Evolutionary conservation across 1,140 invertebrate genomes (phyloP).

Genomic region (Phymastichus coffea): DNA sequence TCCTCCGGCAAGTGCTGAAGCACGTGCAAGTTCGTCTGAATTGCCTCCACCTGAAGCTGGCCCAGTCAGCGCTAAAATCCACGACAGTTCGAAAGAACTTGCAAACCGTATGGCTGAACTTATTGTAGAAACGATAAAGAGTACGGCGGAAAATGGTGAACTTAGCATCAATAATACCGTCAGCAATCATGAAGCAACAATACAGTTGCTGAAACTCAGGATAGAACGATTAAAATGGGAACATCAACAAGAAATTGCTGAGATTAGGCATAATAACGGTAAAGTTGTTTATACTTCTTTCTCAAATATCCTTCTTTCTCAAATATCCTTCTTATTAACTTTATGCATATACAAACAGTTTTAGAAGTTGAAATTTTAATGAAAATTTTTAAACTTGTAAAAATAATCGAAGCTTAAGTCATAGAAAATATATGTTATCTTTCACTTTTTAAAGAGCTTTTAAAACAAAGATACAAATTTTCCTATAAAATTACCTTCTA

Average conservation of each 20-base stretch:
- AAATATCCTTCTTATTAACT: too few species aligned
- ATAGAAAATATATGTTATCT: too few species aligned
- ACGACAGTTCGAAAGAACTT: conserved; percentile 45
- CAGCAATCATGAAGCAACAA: conserved; percentile 56
- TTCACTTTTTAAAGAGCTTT: too few species aligned
- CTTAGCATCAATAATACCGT: conserved; percentile 26
- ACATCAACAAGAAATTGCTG: conserved; percentile 64
- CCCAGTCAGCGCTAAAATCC: conserved; percentile 51
- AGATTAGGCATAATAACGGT: conserved; percentile 65
- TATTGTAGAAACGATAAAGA: conserved; percentile 48
- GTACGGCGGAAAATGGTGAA: conserved; percentile 38
- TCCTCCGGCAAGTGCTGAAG: conserved; percentile 21
- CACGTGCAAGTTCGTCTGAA: conserved; percentile 32
- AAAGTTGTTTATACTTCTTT: conserved; percentile 28
- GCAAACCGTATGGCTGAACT: conserved; percentile 46
- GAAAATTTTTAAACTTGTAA: too few species aligned
- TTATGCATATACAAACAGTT: too few species aligned
- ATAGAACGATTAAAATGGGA: conserved; percentile 67
- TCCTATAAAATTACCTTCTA: too few species aligned
- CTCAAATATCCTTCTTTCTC: too few species aligned
- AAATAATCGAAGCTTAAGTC: too few species aligned
- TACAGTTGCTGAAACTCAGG: conserved; percentile 62
- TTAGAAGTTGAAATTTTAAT: too few species aligned
- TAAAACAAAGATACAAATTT: too few species aligned
- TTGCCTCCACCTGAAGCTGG: conserved; percentile 53